These are phyloP conservation scores for Eira barbara DNA, from an alignment of 2,113 vertebrate species.

Conservation along the genomic window DNA sequence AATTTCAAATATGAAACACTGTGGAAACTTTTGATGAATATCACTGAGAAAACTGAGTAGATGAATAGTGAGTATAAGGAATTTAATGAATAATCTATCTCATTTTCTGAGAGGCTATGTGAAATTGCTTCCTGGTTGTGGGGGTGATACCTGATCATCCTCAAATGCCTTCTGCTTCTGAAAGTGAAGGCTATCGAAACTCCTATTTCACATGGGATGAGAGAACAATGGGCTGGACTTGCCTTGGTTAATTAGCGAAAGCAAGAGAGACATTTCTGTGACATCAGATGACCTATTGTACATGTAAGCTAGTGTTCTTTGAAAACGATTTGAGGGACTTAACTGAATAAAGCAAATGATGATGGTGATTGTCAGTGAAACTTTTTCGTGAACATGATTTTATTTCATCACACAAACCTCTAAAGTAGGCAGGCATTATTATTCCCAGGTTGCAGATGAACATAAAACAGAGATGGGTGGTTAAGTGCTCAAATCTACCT, in stretches of 20 bases:
- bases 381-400: neutral
- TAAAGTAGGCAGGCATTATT: neutral
- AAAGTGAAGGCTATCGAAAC: neutral
- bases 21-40: neutral
- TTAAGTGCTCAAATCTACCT: neutral
- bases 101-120: neutral
- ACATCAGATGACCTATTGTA: neutral
- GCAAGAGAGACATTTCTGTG: neutral
- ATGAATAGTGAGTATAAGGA: neutral
- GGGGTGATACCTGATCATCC: neutral
- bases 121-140: neutral
- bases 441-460: neutral
- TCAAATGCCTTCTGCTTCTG: neutral
- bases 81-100: neutral
- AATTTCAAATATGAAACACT: neutral
- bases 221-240: neutral
- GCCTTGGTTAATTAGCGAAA: neutral
- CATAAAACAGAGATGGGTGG: neutral
- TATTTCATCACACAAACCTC: neutral
- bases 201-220: neutral
- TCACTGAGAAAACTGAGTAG: neutral
- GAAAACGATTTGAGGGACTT: neutral
- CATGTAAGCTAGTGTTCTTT: neutral
- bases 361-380: neutral
- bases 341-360: neutral